phyloP scores from a whole-genome alignment of 2,888 invertebrate species.

The Euplexia lucipara region DNA sequence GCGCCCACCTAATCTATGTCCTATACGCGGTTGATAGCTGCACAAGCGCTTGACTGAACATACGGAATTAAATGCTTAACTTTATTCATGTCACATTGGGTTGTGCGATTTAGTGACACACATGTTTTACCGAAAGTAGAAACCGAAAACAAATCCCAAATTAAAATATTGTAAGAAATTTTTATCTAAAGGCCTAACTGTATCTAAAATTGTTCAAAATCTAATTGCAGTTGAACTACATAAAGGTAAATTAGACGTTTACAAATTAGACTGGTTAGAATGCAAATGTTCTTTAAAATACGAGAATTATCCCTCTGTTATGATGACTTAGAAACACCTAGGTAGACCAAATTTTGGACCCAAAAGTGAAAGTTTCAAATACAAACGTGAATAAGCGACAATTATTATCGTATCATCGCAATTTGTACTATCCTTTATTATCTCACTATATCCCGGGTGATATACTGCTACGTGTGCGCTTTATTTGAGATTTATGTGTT shows the following conservation, averaged over 20 bases:
- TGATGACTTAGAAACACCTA: no score
- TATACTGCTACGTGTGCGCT: slow-evolving; percentile 12
- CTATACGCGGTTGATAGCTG: slow-evolving; percentile 29
- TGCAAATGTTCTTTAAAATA: no score
- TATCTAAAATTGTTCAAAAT: no score
- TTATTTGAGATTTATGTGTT: slow-evolving; percentile 26
- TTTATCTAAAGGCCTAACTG: no score
- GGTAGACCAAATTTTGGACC: no score
- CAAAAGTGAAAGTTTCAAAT: background rate
- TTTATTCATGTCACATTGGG: background rate
- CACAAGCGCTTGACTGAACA: slow-evolving; percentile 8
- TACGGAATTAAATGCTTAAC: slow-evolving; percentile 1
- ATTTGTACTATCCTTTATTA: slow-evolving; percentile 16
- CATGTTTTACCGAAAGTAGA: no score
- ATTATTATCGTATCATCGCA: slow-evolving; percentile 1
- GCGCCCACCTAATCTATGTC: slow-evolving; percentile 59
- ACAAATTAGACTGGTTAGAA: no score
- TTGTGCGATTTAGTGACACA: background rate
- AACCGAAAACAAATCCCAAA: no score
- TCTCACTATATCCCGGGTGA: slow-evolving; percentile 18
- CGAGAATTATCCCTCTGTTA: no score
- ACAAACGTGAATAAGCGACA: background rate
- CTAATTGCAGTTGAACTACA: no score
- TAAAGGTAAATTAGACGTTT: no score
- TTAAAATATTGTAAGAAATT: no score